phyloP scores from a whole-genome alignment of 2,113 vertebrate species.

The Hydrochoerus hydrochaeris region DNA sequence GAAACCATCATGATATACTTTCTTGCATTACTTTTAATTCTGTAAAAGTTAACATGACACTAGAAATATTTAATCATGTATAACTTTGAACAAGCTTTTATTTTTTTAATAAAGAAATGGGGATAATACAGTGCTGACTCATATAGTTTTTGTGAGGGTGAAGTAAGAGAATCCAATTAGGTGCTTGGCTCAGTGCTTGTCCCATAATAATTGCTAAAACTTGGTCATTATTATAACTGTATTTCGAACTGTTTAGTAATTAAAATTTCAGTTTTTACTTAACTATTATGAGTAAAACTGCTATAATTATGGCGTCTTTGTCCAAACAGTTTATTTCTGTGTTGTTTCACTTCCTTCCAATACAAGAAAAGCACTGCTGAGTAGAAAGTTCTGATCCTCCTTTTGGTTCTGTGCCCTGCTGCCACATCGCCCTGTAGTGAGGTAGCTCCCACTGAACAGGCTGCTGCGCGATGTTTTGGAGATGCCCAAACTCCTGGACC shows the following conservation, averaged over 20 bases:
- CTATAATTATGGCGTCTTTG: conserved; percentile 48
- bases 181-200: neutral
- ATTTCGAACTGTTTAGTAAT: conserved; percentile 39
- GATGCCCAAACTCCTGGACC: neutral
- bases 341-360: conserved; percentile 55
- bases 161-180: neutral
- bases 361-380: conserved; percentile 37
- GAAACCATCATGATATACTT: no score
- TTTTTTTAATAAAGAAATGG: neutral
- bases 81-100: neutral
- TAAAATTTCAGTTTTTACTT: conserved; percentile 51
- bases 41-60: no score
- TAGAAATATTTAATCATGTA: neutral
- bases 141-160: neutral
- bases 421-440: neutral
- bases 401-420: neutral
- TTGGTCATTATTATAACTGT: neutral
- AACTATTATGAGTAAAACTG: conserved; percentile 23
- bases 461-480: neutral
- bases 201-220: neutral
- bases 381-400: neutral
- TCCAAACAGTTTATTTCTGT: conserved; percentile 46
- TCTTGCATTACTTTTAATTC: no score
- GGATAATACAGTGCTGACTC: neutral
- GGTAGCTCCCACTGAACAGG: neutral